Base-by-base conservation (phyloP, 64 coral and sea anemone species). In the Hydrozoanthus tunicans region DNA sequence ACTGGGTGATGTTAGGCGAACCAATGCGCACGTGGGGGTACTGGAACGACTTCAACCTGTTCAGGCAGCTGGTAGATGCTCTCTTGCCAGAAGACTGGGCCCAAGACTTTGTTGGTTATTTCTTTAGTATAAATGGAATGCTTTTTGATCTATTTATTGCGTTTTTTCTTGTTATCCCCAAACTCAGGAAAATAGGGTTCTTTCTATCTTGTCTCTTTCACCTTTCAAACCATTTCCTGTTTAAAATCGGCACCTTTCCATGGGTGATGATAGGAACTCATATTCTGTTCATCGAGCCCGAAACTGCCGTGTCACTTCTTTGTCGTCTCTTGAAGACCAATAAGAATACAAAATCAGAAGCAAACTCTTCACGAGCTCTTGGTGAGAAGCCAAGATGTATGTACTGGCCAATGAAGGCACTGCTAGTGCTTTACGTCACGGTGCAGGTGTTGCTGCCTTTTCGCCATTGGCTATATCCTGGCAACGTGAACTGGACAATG, bases 381-480 rank as follows among this genome's bases (percentile, higher is more conserved):
- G 10, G 51, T 73, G 17, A 73, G 17, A 71, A 26, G 5, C 51
- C 24, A 77, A 23, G 11, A 24, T 6, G 70, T 6, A 62, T 93
- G 84, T 25, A 52, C 51, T 88, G 85, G 73, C 74, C 75, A 9
- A 57, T 89, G 77, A 93, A 89, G 64, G 73, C 58, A 9, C 59
- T 93, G 60, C 59, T 93, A 32, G 13, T 23, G 53, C 1, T 72
- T 64, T 93, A 88, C 71, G 73, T 93, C 66, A 85, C 62, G 24
- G 80, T 59, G 9, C 91, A 93, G 77, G 13, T 93, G 64, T 4
- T 93, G 8, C 6, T 89, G n/a, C 91, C 91, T 53, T 93, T 93
- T 23, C 91, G 91, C 66, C 91, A 93, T 93, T 93, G 91, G 91
- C 83, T 93, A 82, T 93, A 93, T 93, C 82, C 91, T 75, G 82